Evolutionary conservation across 2,113 vertebrate species (phyloP).

Genomic region (Atlantisia rogersi): DNA sequence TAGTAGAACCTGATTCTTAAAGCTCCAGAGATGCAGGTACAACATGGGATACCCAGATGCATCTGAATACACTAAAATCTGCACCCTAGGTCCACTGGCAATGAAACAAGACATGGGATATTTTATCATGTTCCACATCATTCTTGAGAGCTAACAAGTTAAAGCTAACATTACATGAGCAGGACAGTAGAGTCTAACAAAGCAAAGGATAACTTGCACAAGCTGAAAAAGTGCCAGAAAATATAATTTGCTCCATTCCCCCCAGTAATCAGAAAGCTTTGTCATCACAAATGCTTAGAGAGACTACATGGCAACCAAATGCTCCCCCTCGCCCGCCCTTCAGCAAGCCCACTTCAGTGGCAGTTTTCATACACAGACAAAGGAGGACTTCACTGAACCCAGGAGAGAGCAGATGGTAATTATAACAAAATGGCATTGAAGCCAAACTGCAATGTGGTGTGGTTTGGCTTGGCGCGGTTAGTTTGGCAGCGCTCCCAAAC

Average conservation of each 20-base stretch:
- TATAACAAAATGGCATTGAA: conserved; percentile 47
- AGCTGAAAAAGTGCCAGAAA: background rate
- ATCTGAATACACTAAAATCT: background rate
- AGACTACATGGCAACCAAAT: background rate
- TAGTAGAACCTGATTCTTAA: background rate
- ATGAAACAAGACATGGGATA: background rate
- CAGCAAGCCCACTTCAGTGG: conserved; percentile 16
- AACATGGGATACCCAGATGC: background rate
- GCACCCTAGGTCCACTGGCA: background rate
- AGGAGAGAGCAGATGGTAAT: conserved; percentile 62
- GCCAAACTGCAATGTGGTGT: conserved; percentile 8
- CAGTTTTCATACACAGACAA: conserved; percentile 10
- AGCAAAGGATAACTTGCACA: background rate
- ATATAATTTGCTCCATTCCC: background rate
- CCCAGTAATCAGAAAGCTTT: background rate
- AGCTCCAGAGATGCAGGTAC: background rate
- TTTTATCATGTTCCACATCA: background rate
- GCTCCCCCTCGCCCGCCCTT: background rate
- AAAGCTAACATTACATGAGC: background rate
- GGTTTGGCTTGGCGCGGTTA: conserved; percentile 29
- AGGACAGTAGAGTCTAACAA: background rate
- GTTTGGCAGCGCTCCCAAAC: background rate
- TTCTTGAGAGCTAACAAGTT: background rate
- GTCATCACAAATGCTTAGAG: background rate
- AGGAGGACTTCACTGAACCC: conserved; percentile 14